Base-by-base conservation (phyloP, 2,113 vertebrate species). In the Carettochelys insculpta region DNA sequence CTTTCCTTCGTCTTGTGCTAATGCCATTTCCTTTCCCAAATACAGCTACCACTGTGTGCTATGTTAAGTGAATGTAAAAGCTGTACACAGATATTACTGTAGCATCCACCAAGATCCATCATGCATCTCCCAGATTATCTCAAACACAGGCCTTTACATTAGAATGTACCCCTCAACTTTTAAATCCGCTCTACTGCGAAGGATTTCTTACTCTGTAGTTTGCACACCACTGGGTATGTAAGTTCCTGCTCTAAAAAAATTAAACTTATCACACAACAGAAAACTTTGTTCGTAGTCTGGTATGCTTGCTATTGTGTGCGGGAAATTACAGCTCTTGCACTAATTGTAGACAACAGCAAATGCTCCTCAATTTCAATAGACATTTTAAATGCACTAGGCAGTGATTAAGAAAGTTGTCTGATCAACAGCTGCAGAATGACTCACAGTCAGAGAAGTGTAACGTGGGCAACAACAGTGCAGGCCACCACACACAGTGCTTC, bases 71-170 rank as follows among this genome's bases (percentile, higher is more conserved):
- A n/a, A n/a, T n/a, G 2, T 45, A 90, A 77, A 90, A 93, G 88
- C 84, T 85, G 82, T 95, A 88, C 68, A 77, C 1, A 95, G 88
- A 86, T 54, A 92, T 92, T 87, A 82, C 75, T 54, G 93, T 88
- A 83, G 83, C 77, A n/a, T n/a, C 80, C 82, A 76, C 76, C 87
- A n/a, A 87, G 91, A 93, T 50, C 78, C 79, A 29, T 61, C 48
- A 3, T 5, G 50, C 71, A 76, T 93, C 89, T 94, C 86, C 91
- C 91, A 95, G 94, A 87, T 53, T 85, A 87, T 54, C 81, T 51
- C 68, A 89, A 82, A 94, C 88, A 50, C 34, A 19, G 5, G 68
- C 41, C 0, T 3, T 2, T 2, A 53, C 80, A 31, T 17, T 24
- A 47, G 77, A 87, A 47, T 82, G 88, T 4, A 56, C 84, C 73